phyloP scores from a whole-genome alignment of 1,140 invertebrate genomes.

The Bombus soroeensis region DNA sequence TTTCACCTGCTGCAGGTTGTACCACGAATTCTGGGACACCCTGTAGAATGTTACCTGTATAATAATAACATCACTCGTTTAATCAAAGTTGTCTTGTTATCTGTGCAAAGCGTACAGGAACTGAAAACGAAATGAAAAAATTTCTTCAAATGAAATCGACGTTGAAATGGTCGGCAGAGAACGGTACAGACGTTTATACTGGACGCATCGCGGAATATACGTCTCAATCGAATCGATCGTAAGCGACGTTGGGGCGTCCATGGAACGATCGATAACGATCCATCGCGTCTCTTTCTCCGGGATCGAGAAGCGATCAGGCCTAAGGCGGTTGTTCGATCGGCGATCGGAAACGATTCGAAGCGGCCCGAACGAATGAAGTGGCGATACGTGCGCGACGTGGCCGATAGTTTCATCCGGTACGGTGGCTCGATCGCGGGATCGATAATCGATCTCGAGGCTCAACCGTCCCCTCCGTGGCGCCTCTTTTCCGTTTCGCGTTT shows the following conservation, averaged over 20 bases:
- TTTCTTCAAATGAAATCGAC: no score
- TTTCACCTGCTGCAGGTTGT: no score
- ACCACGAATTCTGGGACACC: no score
- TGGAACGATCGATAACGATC: slow-evolving; percentile 56
- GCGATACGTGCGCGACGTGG: slow-evolving; percentile 21
- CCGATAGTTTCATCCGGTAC: slow-evolving; percentile 20
- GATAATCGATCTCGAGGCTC: slow-evolving; percentile 19
- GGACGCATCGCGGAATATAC: not conserved
- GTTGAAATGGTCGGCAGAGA: no score
- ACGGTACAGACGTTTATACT: no score
- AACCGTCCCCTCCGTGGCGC: no score
- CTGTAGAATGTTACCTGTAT: no score
- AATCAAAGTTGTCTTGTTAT: no score
- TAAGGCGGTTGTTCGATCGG: slow-evolving; percentile 39
- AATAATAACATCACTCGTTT: no score
- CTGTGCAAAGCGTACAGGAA: no score
- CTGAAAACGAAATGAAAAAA: no score
- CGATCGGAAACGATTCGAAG: slow-evolving; percentile 1
- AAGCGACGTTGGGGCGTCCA: slow-evolving; percentile 23
- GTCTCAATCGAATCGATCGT: slow-evolving; percentile 51
- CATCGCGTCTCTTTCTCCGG: slow-evolving; percentile 16
- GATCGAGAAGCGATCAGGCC: slow-evolving; percentile 3
- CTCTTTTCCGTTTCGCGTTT: not conserved
- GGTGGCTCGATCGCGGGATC: slow-evolving; percentile 29
- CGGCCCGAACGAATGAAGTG: slow-evolving; percentile 16